These are phyloP conservation scores for Artibeus jamaicensis DNA, from an alignment of 2,797 vertebrate species.

Conservation along the genomic window DNA sequence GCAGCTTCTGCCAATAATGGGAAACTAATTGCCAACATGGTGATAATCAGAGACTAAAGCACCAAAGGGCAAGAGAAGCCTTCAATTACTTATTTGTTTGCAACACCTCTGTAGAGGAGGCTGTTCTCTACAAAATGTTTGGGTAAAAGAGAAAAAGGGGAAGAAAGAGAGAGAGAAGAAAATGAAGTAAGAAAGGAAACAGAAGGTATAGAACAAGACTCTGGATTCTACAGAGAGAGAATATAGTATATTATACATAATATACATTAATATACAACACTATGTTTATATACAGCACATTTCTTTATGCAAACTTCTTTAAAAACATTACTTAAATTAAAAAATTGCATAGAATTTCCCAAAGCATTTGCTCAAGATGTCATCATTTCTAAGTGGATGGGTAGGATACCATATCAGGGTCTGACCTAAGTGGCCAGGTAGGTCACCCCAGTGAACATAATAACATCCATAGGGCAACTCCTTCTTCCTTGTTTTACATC, in stretches of 20 bases:
- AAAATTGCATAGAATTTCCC: background rate
- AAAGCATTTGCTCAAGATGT: background rate
- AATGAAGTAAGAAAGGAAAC: conserved; percentile 2
- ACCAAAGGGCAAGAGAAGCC: conserved; percentile 25
- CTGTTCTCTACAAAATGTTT: background rate
- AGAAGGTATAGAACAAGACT: background rate
- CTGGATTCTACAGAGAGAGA: background rate
- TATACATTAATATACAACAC: background rate
- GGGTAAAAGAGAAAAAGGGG: background rate
- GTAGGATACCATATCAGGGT: background rate
- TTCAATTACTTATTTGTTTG: conserved; percentile 55
- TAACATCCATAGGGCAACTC: background rate
- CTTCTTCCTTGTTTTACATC: background rate
- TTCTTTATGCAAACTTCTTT: background rate
- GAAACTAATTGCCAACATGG: conserved; percentile 47
- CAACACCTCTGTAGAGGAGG: background rate
- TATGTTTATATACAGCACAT: background rate
- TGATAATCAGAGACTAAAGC: conserved; percentile 58
- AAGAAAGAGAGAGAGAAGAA: background rate
- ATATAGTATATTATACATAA: background rate
- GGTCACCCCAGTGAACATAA: background rate
- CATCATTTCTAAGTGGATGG: background rate
- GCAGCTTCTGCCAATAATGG: conserved; percentile 18
- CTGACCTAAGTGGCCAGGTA: background rate
- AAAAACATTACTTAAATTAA: conserved; percentile 44